These are phyloP conservation scores for Arvicanthis niloticus DNA, from an alignment of 2,113 vertebrate genomes.

Conservation along the genomic window DNA sequence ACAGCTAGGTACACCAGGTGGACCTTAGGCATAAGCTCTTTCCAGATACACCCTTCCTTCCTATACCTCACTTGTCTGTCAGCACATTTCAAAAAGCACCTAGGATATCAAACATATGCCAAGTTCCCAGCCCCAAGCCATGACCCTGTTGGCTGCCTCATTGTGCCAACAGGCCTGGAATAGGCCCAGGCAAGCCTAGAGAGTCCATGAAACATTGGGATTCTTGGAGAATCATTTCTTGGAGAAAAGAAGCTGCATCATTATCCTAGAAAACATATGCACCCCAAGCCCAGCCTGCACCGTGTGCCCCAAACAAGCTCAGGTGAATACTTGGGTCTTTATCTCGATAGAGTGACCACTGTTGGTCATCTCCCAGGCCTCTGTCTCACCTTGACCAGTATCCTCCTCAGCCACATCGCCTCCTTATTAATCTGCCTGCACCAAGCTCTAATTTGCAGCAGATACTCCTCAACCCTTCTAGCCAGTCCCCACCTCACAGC, in stretches of 20 bases:
- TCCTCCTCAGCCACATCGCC: background rate
- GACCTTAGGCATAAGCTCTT: background rate
- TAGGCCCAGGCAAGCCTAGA: background rate
- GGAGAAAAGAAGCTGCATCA: background rate
- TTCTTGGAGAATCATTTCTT: background rate
- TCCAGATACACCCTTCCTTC: background rate
- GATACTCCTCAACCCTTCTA: background rate
- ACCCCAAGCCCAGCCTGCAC: too few species aligned
- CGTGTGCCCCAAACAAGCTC: rapidly evolving
- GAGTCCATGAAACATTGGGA: background rate
- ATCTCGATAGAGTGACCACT: background rate
- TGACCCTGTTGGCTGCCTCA: background rate
- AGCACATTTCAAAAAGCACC: background rate
- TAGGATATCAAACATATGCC: background rate
- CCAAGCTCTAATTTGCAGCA: background rate
- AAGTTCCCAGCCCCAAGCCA: background rate
- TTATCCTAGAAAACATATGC: background rate
- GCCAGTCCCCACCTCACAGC: background rate
- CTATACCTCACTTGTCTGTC: background rate
- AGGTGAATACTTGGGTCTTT: rapidly evolving
- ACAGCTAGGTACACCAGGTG: background rate
- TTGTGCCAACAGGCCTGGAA: background rate
- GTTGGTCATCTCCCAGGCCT: too few species aligned
- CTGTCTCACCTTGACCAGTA: background rate
- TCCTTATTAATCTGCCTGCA: background rate